Base-by-base conservation (phyloP, 1,140 invertebrate species). In the Leguminivora glycinivorella region DNA sequence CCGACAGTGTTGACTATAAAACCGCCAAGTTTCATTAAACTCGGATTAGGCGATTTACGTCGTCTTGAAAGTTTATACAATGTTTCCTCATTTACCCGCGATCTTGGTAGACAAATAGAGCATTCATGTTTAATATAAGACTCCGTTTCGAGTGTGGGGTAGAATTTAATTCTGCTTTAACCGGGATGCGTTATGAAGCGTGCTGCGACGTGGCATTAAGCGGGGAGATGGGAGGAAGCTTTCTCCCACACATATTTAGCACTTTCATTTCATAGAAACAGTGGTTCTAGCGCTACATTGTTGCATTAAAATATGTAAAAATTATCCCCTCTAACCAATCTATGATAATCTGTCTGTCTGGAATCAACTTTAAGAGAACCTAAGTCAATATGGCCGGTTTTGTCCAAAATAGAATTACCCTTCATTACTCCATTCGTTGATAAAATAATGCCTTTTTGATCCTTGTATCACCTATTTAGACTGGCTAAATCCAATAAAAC, bases 21-120 rank as follows among this genome's bases (percentile, higher is more conserved):
- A 63, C 58, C 58, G 26, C 58, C 58, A 63, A 63, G 58, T 63
- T 63, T 63, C 58, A 63, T 63, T 63, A 63, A 63, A 63, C 26
- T 29, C 25, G 58, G 58, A 63, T 63, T 63, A 63, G 58, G 25
- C 58, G 58, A 63, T 63, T 63, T 63, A 63, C 58, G 58, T 29
- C 25, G 58, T 31, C 58, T 63, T 12, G 29, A 63, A 63, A 63
- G 58, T 63, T 63, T 63, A 63, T 63, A 63, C 58, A 63, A 63
- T 63, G 58, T 63, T 63, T 17, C 58, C 58, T 63, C 58, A 26
- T 63, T 63, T 63, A 19, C 58, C 17, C 58, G 58, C 34, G 24
- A 58, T 58, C 56, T 58, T 17, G 2, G 56, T 29, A 63, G 58
- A 63, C 58, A 63, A 63, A 63, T 63, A 63, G 56, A 60, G 58